These are phyloP conservation scores for Lycopodina hypogea DNA, from an alignment of 37 sponge, comb jelly and placozoan species.

Conservation along the genomic window DNA sequence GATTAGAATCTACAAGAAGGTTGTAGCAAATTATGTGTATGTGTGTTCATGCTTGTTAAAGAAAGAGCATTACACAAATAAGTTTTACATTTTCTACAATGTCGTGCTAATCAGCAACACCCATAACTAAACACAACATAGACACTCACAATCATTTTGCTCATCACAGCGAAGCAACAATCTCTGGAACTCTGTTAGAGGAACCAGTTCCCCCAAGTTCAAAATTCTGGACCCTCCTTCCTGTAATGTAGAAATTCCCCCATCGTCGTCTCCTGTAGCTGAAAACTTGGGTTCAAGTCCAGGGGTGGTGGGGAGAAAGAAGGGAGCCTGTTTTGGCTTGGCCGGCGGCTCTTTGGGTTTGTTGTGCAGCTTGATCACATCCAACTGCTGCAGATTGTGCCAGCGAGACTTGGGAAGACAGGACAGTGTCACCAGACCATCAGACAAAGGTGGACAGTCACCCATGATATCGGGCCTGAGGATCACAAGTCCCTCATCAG, in stretches of 20 bases:
- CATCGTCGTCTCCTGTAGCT: constrained; percentile 19
- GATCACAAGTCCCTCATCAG: constrained; percentile 1
- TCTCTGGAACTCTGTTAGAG: constrained; percentile 52
- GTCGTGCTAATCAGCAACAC: too few species aligned
- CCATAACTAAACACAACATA: too few species aligned
- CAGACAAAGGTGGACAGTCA: constrained; percentile 21
- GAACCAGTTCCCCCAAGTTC: constrained; percentile 35
- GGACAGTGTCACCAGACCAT: constrained; percentile 78
- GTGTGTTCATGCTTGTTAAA: too few species aligned
- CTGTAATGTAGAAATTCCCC: constrained; percentile 5
- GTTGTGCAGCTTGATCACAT: constrained; percentile 87
- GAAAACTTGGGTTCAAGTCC: constrained; percentile 72
- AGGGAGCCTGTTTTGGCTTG: constrained; percentile 80
- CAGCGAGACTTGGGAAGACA: constrained; percentile 81
- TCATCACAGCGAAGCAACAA: constrained; percentile 22
- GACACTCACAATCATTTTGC: constrained; percentile 47
- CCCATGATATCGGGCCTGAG: constrained; percentile 8
- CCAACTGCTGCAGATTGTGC: constrained; percentile 74
- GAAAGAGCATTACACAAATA: too few species aligned
- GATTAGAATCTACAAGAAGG: too few species aligned
- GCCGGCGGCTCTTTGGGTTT: constrained; percentile 92
- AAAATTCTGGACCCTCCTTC: constrained; percentile 44
- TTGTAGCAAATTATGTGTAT: too few species aligned
- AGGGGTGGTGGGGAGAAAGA: constrained; percentile 88
- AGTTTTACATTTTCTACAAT: too few species aligned